Percentiles rank a stretch among this genome's conserved stretches.
Evolutionary conservation across 2,888 invertebrate genomes (phyloP).

Genomic region (Drosophila kokeensis): DNA sequence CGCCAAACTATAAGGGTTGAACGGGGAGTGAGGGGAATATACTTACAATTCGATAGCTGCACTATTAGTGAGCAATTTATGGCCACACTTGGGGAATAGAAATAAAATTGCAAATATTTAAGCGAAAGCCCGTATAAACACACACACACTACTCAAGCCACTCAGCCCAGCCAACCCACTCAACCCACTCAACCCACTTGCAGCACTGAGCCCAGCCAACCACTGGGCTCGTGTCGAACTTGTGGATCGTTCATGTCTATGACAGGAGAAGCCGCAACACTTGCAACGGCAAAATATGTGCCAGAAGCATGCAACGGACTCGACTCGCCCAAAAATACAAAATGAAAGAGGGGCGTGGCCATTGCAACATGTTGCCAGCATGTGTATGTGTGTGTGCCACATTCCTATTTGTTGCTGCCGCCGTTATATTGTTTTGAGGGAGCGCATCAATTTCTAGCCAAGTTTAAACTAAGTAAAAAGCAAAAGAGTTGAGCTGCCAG

Average conservation of each 20-base stretch:
- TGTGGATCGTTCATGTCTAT: conserved; percentile 57
- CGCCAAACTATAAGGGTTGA: background rate
- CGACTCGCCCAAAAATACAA: conserved; percentile 5
- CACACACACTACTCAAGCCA: background rate
- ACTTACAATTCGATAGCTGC: conserved; percentile 26
- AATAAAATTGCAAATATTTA: conserved; percentile 73
- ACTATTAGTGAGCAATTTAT: conserved; percentile 60
- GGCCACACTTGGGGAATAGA: conserved; percentile 62
- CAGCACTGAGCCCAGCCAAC: background rate
- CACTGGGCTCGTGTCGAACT: conserved; percentile 8
- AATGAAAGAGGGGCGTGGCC: conserved; percentile 26
- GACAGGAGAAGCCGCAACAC: conserved; percentile 62
- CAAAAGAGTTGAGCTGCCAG: conserved; percentile 21
- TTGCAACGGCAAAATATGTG: conserved; percentile 63
- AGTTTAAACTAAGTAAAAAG: conserved; percentile 63
- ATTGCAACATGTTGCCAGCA: conserved; percentile 70
- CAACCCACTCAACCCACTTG: background rate
- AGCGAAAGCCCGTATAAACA: conserved; percentile 22
- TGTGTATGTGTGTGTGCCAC: conserved; percentile 20
- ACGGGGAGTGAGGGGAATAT: no score
- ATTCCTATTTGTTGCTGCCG: conserved; percentile 17
- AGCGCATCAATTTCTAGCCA: conserved; percentile 76
- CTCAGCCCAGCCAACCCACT: background rate
- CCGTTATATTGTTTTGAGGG: conserved; percentile 65
- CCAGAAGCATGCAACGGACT: conserved; percentile 63